phyloP scores from a whole-genome alignment of 2,113 vertebrate genomes.

The Erpornis zantholeuca region DNA sequence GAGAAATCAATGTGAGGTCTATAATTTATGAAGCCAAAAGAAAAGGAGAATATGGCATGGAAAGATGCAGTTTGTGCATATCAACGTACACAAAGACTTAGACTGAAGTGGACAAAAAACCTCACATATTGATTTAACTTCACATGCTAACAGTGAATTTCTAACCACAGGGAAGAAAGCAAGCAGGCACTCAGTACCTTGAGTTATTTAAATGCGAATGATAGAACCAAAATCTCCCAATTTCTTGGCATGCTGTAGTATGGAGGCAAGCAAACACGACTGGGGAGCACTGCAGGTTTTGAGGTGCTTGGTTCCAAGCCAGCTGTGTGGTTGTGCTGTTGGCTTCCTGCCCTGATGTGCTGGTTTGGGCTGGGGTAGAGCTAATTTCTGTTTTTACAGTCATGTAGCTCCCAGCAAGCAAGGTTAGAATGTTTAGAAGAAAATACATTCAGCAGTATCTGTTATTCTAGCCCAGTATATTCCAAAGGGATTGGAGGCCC shows the following conservation, averaged over 20 bases:
- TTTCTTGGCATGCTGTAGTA: background rate
- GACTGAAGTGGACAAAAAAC: background rate
- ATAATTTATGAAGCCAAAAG: background rate
- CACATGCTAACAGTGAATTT: background rate
- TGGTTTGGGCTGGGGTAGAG: background rate
- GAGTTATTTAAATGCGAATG: background rate
- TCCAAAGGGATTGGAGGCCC: background rate
- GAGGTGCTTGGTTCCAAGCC: background rate
- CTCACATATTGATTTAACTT: background rate
- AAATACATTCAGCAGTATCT: background rate
- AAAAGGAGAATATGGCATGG: background rate
- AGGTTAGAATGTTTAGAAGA: background rate
- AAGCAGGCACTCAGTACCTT: background rate
- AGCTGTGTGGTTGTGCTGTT: background rate
- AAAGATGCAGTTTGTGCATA: background rate
- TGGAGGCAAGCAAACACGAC: background rate
- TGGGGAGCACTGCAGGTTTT: fast-evolving
- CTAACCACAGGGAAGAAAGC: background rate
- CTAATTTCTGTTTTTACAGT: background rate
- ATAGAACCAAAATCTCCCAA: background rate
- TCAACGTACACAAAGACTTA: background rate
- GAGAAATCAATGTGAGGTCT: background rate
- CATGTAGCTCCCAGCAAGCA: background rate
- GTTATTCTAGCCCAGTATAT: background rate
- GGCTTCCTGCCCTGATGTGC: background rate